Evolutionary conservation across 2,797 vertebrate species (phyloP), one percentile per base, ranked within the genome.

Genomic region (Echeneis naucrates): DNA sequence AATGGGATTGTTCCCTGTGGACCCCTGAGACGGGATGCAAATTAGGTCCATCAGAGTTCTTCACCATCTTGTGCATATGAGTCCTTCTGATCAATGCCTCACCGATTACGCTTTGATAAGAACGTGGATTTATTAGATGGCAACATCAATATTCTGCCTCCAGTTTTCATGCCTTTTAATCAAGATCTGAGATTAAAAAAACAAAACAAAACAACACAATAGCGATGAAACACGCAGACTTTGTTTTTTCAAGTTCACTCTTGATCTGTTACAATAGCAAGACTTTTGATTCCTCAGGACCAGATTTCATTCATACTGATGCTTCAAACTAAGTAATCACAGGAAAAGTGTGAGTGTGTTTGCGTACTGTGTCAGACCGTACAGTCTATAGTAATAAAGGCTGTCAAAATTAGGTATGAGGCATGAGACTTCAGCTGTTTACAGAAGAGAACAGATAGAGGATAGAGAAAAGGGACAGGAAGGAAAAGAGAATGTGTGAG

Each of bases 401-500:
- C 48, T 82, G 83, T 88, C 78, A 80, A 81, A 88, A 82, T 74
- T 85, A 85, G 71, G 68, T 75, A 67, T 44, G 76, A 80, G 54
- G 57, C 78, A 66, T 12, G 62, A 77, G 65, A 75, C 57, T 3
- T 13, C 78, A 78, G 80, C 71, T 75, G 83, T 72, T 84, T 60
- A 66, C 75, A 68, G 65, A 78, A 79, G 60, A 74, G 38, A 79
- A 50, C 52, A 75, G 66, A 74, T 63, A 79, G 61, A 81, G 54
- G 70, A 64, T 45, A 23, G 57, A 48, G 68, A 24, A 59, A 60
- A 71, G 63, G 58, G 61, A 80, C n/a, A 5, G 70, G 75, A n/a
- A 54, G 33, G 47, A 66, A 81, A 62, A 63, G 58, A 42, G 51
- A 79, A 45, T 42, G 69, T 50, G 53, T 74, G 69, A 78, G 60